A percentile compares a stretch with the other conserved stretches of the same genome.
Conservation (phyloP, 2,797 vertebrate species). For the Pantherophis vulpinus region DNA sequence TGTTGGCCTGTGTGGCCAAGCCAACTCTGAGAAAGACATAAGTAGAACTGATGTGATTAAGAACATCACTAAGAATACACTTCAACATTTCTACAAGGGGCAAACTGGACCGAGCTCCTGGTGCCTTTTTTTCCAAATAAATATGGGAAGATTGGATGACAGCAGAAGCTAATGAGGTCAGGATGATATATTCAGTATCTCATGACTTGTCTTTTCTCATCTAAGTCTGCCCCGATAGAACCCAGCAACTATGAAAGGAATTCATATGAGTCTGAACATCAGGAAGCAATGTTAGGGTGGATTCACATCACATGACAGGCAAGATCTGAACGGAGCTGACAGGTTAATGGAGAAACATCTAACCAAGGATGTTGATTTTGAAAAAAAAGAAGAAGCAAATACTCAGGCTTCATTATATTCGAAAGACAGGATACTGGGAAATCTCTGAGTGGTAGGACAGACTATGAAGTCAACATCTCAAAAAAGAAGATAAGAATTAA, state of each 20-base stretch:
- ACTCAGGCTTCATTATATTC: background rate
- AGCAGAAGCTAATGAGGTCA: background rate
- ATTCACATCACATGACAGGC: background rate
- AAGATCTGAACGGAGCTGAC: background rate
- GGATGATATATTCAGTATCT: background rate
- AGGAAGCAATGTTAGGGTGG: background rate
- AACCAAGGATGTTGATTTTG: background rate
- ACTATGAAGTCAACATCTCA: background rate
- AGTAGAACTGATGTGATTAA: background rate
- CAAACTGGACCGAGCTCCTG: background rate
- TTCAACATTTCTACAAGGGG: no score
- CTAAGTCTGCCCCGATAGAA: background rate
- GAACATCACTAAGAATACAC: background rate
- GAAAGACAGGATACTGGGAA: background rate
- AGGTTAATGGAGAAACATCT: background rate
- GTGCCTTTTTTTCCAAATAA: background rate
- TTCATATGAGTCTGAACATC: background rate
- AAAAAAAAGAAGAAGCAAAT: background rate
- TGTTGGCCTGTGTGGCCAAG: no score
- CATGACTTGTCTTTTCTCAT: background rate
- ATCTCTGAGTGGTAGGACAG: background rate
- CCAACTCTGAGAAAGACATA: background rate
- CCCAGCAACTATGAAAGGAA: background rate
- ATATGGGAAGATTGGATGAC: background rate
- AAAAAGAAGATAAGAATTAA: background rate